Percentiles rank a stretch among this genome's conserved stretches.
Conservation (phyloP, 2,797 vertebrate species). For the Xerus rutilus region DNA sequence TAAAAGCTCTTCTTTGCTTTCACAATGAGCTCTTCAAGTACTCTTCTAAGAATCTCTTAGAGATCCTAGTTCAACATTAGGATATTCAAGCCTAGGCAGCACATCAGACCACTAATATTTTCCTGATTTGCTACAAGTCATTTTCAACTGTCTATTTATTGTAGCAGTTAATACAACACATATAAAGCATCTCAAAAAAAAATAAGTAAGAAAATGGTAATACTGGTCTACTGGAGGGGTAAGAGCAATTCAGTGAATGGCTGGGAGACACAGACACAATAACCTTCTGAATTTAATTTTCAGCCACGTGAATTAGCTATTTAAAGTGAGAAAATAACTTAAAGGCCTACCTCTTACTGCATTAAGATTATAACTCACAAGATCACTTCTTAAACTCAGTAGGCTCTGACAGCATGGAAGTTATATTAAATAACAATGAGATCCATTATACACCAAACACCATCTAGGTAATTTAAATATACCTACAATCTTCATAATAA, state of each 20-base stretch:
- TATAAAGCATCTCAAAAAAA: conserved; percentile 3
- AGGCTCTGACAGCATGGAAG: background rate
- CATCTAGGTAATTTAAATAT: background rate
- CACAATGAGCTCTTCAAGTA: background rate
- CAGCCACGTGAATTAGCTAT: background rate
- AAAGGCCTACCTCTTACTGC: background rate
- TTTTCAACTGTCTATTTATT: background rate
- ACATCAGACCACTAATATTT: background rate
- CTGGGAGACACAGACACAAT: background rate
- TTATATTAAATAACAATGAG: background rate
- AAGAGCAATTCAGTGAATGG: background rate
- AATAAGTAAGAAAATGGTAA: background rate
- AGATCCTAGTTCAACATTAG: background rate
- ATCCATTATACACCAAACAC: background rate
- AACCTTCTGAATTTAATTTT: conserved; percentile 5
- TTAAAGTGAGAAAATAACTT: background rate
- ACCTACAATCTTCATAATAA: conserved; percentile 28
- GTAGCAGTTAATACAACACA: background rate
- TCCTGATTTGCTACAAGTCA: background rate
- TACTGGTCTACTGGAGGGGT: background rate
- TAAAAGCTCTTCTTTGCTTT: background rate
- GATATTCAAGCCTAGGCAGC: background rate
- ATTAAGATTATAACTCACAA: background rate
- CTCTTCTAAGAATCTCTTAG: background rate
- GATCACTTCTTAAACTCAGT: background rate